These are phyloP conservation scores for Acanthurus lineatus DNA, from an alignment of 2,797 vertebrate species.

Conservation along the genomic window DNA sequence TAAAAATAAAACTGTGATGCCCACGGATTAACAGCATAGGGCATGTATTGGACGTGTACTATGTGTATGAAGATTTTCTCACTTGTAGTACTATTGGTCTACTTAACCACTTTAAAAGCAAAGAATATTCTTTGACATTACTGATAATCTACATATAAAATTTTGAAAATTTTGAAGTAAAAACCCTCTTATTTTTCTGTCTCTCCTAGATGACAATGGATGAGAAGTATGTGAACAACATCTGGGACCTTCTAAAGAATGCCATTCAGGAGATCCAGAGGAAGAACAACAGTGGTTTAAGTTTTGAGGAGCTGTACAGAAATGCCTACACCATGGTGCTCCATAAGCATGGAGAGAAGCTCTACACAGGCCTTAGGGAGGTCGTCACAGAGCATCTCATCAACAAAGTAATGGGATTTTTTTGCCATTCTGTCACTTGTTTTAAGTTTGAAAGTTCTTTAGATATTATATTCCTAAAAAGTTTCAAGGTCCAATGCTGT, in stretches of 20 bases:
- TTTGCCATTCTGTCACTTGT: conserved; percentile 3
- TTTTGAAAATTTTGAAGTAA: background rate
- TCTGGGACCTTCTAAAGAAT: conserved; percentile 99
- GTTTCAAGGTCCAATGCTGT: background rate
- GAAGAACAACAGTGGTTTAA: conserved; percentile 98
- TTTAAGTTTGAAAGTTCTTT: background rate
- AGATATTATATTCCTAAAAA: background rate
- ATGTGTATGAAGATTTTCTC: background rate
- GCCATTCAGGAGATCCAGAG: conserved; percentile 99
- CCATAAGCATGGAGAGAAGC: conserved; percentile 98
- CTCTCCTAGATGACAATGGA: conserved; percentile 96
- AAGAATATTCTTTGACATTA: background rate
- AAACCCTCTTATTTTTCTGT: background rate
- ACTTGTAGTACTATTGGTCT: background rate
- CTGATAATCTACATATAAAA: background rate
- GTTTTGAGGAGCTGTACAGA: conserved; percentile 99
- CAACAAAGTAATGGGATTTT: conserved; percentile 91
- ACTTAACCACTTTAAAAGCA: background rate
- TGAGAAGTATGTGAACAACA: conserved; percentile 99
- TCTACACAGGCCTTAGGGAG: conserved; percentile 98
- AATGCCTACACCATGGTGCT: conserved; percentile 99
- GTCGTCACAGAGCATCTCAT: conserved; percentile 99
- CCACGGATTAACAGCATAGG: background rate
- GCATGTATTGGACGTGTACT: background rate
- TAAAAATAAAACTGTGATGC: too few relatives aligned